Conservation (phyloP, 2,888 invertebrate species). For the Callosobruchus maculatus region DNA sequence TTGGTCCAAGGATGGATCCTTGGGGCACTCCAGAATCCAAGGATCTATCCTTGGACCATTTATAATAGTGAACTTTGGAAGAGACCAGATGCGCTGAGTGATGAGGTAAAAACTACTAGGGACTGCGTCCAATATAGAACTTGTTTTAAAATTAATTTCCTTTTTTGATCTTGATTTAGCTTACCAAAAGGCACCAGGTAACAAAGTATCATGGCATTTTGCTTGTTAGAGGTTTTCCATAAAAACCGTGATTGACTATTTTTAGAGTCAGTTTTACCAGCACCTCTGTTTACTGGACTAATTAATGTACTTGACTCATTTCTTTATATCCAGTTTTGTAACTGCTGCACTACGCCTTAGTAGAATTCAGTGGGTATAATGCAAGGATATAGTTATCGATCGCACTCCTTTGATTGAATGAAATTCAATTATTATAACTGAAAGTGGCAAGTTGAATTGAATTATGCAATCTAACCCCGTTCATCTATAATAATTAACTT, state of each 20-base stretch:
- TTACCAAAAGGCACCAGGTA: too few species aligned
- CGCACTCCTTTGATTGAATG: not conserved
- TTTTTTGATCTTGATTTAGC: not conserved
- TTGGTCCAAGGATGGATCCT: too few species aligned
- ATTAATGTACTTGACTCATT: too few species aligned
- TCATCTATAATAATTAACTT: not conserved
- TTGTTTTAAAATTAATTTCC: not conserved
- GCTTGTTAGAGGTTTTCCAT: too few species aligned
- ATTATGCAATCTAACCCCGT: not conserved
- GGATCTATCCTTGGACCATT: too few species aligned
- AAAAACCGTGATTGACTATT: too few species aligned
- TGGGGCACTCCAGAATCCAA: too few species aligned
- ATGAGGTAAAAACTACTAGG: not conserved
- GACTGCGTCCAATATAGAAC: not conserved
- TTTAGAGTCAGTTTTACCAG: too few species aligned
- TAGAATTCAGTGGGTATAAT: not conserved
- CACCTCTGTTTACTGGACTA: too few species aligned
- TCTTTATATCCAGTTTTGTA: not conserved
- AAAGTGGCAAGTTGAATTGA: not conserved
- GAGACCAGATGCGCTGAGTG: not conserved
- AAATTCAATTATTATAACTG: not conserved
- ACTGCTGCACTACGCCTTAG: not conserved
- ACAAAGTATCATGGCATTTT: too few species aligned
- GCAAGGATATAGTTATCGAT: not conserved
- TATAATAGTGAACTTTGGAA: not conserved